Evolutionary conservation across 2,888 invertebrate species (phyloP), one percentile per base, ranked within the genome.

Genomic region (Schrankia costaestrigalis): DNA sequence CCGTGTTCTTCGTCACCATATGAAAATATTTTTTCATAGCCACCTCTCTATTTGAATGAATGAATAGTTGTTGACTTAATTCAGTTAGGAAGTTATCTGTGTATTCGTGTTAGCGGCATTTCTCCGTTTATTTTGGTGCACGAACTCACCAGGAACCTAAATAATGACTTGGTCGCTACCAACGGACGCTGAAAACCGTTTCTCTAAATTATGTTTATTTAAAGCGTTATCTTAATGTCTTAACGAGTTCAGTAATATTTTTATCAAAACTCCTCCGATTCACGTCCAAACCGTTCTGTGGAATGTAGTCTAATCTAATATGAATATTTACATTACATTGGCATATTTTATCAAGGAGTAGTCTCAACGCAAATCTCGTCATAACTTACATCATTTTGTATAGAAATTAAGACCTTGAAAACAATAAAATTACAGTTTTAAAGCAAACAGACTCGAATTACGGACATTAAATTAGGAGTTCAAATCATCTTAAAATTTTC

Each of bases 171-270:
- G 12, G 15, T 25, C 24, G 24, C 9, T 27, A n/a, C n/a, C 38
- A 28, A 35, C 35, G 26, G 45, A 34, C 45, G 27, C 34, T 52
- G 27, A 39, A 43, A 36, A 28, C n/a, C 39, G 24, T 35, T 34
- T 25, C 40, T 24, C 32, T 48, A 39, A 48, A 45, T 48, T 52
- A 47, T 37, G 37, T 44, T 25, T 35, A 31, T 28, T 47, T 51
- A 38, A 30, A 26, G 35, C 28, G 6, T 26, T 31, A 18, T 35
- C 19, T 43, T 37, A 37, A 43, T 50, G 26, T 26, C 27, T 27
- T 26, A 35, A 18, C 26, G 35, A 38, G 42, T 32, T 29, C 13
- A 26, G 21, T 36, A 27, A 28, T n/a, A n/a, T n/a, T n/a, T n/a
- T n/a, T n/a, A n/a, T n/a, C n/a, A n/a, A n/a, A n/a, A n/a, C n/a